Conservation (phyloP, 2,113 vertebrate genomes). For the Amazona vittata region DNA sequence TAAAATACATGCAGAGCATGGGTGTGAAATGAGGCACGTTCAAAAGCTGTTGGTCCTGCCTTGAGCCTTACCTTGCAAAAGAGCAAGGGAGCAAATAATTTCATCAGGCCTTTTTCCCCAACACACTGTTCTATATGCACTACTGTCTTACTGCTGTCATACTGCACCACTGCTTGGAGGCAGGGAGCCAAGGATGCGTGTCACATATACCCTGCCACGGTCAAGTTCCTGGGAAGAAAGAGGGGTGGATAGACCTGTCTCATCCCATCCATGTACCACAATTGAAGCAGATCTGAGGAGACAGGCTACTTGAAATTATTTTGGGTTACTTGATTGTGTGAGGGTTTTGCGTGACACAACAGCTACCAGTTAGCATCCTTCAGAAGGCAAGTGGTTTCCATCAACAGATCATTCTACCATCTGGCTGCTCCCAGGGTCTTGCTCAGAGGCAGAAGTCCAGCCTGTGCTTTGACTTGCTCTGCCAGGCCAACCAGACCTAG, state of each 20-base stretch:
- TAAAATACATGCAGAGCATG: neutral
- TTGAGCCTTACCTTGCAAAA: neutral
- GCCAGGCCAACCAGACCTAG: neutral
- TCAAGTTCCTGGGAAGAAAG: neutral
- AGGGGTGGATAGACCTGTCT: neutral
- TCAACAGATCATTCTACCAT: neutral
- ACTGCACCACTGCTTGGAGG: neutral
- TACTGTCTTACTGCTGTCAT: neutral
- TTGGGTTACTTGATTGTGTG: neutral
- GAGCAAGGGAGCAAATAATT: neutral
- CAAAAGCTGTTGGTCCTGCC: neutral
- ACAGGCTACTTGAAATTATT: neutral
- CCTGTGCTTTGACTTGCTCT: neutral
- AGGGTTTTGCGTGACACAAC: neutral
- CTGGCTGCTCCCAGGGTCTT: neutral
- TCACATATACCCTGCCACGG: fast-evolving
- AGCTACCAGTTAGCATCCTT: neutral
- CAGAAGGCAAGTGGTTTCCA: neutral
- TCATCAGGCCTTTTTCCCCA: neutral
- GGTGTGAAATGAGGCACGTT: neutral
- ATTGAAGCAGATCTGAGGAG: neutral
- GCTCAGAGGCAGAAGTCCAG: neutral
- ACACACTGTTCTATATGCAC: neutral
- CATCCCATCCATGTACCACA: neutral
- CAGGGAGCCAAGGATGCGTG: fast-evolving